Conservation (phyloP, 2,888 invertebrate species). For the Icerya purchasi region DNA sequence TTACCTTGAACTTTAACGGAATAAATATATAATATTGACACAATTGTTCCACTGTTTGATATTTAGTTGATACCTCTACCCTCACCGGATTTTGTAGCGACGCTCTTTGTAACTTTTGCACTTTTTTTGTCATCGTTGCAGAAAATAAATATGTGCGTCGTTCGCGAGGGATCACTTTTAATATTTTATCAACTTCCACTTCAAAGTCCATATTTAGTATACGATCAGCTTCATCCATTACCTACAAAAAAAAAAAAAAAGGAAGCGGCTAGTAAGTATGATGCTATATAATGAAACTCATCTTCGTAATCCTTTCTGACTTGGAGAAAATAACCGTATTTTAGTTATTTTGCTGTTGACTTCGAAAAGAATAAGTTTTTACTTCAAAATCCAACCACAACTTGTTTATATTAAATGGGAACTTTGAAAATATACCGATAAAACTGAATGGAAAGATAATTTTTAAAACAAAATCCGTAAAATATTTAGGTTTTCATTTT, state of each 20-base stretch:
- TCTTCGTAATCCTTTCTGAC: too few relatives aligned
- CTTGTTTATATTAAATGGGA: too few relatives aligned
- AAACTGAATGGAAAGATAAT: too few relatives aligned
- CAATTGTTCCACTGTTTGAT: constrained; percentile 92
- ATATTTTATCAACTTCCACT: constrained; percentile 86
- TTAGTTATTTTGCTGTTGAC: too few relatives aligned
- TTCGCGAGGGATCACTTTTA: constrained; percentile 76
- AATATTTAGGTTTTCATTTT: too few relatives aligned
- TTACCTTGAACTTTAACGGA: constrained; percentile 82
- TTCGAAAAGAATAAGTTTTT: too few relatives aligned
- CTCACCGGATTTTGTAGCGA: constrained; percentile 84
- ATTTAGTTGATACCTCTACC: constrained; percentile 88
- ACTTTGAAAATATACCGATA: too few relatives aligned
- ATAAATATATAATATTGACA: constrained; percentile 88
- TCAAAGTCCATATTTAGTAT: constrained; percentile 99
- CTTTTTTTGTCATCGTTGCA: constrained; percentile 97
- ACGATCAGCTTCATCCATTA: constrained; percentile 98
- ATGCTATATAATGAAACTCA: too few relatives aligned
- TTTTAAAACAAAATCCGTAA: too few relatives aligned
- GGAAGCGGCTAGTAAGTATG: not conserved
- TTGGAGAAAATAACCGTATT: too few relatives aligned
- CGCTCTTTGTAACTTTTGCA: constrained; percentile 87
- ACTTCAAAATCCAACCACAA: too few relatives aligned
- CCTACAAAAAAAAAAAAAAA: constrained; percentile 28
- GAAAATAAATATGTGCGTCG: constrained; percentile 85